Evolutionary conservation across 2,888 invertebrate genomes (phyloP).

Genomic region (Thysanoteuthis rhombus): DNA sequence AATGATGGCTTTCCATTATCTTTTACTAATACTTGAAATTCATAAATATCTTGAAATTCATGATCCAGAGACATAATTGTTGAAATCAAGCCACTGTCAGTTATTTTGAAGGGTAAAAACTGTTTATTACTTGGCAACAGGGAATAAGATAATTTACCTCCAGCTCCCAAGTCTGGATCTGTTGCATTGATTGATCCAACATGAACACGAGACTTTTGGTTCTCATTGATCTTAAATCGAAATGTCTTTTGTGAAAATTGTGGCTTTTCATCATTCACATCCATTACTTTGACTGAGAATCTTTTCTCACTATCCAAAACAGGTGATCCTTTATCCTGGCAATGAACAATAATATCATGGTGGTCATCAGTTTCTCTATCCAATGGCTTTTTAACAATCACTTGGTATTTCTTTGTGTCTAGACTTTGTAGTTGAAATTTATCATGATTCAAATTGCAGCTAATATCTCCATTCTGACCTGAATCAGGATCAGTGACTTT

Average conservation of each 20-base stretch:
- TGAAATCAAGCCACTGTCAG: background rate
- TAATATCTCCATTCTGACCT: background rate
- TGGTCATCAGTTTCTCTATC: background rate
- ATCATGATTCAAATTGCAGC: background rate
- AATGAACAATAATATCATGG: background rate
- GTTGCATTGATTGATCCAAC: background rate
- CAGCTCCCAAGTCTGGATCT: background rate
- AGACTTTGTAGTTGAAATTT: conserved; percentile 12
- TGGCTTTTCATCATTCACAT: background rate
- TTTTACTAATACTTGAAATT: background rate
- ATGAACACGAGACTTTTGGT: background rate
- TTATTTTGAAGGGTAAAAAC: background rate
- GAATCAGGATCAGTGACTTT: background rate
- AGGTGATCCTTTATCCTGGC: background rate
- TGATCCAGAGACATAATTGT: background rate
- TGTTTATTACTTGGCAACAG: background rate
- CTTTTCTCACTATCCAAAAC: background rate
- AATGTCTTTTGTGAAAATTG: background rate
- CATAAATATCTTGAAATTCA: background rate
- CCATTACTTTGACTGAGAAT: background rate
- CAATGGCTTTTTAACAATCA: conserved; percentile 12
- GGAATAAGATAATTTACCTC: background rate
- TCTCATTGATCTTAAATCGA: background rate
- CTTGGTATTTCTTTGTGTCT: background rate
- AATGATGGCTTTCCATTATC: background rate